A percentile compares a stretch with the other conserved stretches of the same genome.
Conservation (phyloP, 2,888 invertebrate genomes). For the Myathropa florea region DNA sequence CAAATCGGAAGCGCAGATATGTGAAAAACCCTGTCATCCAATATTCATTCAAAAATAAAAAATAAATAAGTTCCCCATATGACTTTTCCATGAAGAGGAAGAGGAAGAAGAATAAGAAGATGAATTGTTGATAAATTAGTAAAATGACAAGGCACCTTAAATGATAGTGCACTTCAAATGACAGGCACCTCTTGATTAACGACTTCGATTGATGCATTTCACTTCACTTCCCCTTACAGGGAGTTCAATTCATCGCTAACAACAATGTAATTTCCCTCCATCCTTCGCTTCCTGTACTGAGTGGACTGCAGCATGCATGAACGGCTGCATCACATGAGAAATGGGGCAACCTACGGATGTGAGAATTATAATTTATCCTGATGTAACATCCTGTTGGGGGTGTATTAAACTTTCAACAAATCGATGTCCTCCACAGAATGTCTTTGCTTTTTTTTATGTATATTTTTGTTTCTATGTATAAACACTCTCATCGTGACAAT, state of each 20-base stretch:
- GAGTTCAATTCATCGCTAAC: slow-evolving; percentile 65
- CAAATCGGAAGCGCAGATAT: too few species aligned
- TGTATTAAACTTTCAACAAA: slow-evolving; percentile 67
- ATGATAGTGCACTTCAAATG: slow-evolving; percentile 68
- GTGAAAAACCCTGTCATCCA: too few species aligned
- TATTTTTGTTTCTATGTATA: not conserved
- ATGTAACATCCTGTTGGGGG: slow-evolving; percentile 59
- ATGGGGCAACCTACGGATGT: slow-evolving; percentile 67
- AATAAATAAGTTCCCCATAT: not conserved
- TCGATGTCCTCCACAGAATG: slow-evolving; percentile 58
- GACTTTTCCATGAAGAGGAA: not conserved
- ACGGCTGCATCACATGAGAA: slow-evolving; percentile 67
- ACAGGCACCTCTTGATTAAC: slow-evolving; percentile 67
- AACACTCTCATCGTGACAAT: too few species aligned
- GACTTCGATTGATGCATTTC: slow-evolving; percentile 70
- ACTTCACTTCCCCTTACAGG: slow-evolving; percentile 61
- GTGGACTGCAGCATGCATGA: slow-evolving; percentile 63
- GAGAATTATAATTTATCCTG: slow-evolving; percentile 70
- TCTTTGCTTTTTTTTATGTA: not conserved
- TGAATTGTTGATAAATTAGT: slow-evolving; percentile 62
- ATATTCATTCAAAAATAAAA: not conserved
- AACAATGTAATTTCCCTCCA: slow-evolving; percentile 61
- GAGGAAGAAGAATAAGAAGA: not conserved
- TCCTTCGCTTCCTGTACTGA: slow-evolving; percentile 40
- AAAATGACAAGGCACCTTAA: slow-evolving; percentile 62